phyloP scores from a whole-genome alignment of 2,113 vertebrate species.

The Megaceryle maxima region DNA sequence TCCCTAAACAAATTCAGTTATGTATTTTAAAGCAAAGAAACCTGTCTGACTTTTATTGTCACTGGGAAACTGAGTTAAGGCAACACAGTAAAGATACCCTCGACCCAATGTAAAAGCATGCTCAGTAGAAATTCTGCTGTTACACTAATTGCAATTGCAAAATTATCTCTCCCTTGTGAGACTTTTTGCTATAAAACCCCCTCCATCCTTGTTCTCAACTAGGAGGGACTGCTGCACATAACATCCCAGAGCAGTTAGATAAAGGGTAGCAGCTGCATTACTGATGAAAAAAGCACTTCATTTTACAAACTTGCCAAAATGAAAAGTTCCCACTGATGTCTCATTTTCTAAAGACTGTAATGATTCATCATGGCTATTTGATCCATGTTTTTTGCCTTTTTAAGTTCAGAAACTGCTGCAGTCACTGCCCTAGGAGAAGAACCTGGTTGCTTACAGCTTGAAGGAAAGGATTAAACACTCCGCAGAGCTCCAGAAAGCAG shows the following conservation, averaged over 20 bases:
- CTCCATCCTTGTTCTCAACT: not conserved
- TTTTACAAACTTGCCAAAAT: not conserved
- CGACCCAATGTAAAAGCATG: not conserved
- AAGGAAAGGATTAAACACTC: not conserved
- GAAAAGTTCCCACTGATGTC: not conserved
- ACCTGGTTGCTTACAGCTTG: not conserved
- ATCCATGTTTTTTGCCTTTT: not conserved
- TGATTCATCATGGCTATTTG: not conserved
- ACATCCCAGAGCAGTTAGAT: not conserved
- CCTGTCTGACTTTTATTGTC: not conserved
- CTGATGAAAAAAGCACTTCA: not conserved
- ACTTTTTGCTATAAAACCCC: not conserved
- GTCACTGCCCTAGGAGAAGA: not conserved
- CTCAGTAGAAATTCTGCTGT: not conserved
- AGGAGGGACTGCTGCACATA: not conserved
- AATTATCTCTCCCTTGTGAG: not conserved
- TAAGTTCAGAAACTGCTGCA: not conserved
- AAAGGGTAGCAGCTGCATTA: not conserved
- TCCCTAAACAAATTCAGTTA: not conserved
- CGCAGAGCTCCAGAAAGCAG: not conserved
- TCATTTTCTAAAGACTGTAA: not conserved
- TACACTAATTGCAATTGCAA: not conserved
- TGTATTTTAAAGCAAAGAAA: not conserved
- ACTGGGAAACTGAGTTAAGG: not conserved
- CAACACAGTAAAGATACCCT: not conserved